phyloP scores from a whole-genome alignment of 1,140 invertebrate species.

The Phenacoccus solenopsis region DNA sequence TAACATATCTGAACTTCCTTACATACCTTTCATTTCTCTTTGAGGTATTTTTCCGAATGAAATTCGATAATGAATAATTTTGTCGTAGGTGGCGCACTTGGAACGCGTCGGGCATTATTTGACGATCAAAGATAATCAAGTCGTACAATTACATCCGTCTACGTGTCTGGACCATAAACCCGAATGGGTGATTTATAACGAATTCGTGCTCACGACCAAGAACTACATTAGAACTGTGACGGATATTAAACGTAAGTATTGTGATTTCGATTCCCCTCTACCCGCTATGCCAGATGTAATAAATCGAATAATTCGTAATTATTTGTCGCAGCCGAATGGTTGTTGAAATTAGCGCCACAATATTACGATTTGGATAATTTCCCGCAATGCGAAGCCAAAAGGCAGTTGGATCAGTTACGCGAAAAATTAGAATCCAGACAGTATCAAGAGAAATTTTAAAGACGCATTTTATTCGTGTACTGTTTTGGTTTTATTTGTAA shows the following conservation, averaged over 20 bases:
- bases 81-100: constrained; percentile 72
- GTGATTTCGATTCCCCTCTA: not conserved
- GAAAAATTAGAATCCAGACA: constrained; percentile 71
- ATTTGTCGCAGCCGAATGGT: constrained; percentile 65
- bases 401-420: constrained; percentile 77
- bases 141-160: constrained; percentile 96
- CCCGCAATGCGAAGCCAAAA: constrained; percentile 90
- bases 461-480: too few species aligned
- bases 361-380: constrained; percentile 98
- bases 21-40: too few species aligned
- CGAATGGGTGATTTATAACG: constrained; percentile 99
- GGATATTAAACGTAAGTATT: constrained; percentile 87
- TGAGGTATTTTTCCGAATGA: too few species aligned
- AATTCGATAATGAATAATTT: not conserved
- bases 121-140: constrained; percentile 98
- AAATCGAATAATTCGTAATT: constrained; percentile 18
- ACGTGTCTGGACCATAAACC: constrained; percentile 98
- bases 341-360: constrained; percentile 88
- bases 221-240: constrained; percentile 99
- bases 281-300: not conserved
- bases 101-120: constrained; percentile 93
- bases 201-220: constrained; percentile 98
- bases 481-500: too few species aligned
- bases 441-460: constrained; percentile 73
- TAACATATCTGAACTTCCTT: too few species aligned